Conservation (phyloP, 2,113 vertebrate genomes). For the Dasypus novemcinctus region DNA sequence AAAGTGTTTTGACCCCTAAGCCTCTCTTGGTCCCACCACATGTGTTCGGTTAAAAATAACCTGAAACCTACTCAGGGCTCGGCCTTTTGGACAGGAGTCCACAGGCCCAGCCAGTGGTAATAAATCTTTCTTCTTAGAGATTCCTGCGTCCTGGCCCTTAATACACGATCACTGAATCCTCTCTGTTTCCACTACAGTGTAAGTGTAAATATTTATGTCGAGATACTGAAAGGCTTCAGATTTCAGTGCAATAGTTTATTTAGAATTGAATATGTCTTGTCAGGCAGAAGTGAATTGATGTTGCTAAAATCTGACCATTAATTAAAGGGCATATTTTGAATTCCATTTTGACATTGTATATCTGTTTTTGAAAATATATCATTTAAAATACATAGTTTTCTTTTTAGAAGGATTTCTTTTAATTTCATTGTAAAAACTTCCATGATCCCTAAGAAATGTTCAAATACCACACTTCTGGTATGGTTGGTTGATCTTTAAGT, state of each 20-base stretch:
- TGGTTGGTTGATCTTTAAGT: slow-evolving; percentile 57
- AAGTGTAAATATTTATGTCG: neutral
- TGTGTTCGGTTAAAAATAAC: no score
- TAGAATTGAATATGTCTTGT: neutral
- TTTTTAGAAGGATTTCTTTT: slow-evolving; percentile 34
- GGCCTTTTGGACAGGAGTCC: no score
- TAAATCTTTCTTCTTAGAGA: rapidly evolving
- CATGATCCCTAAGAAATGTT: neutral
- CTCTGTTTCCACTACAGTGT: no score
- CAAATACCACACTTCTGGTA: slow-evolving; percentile 50
- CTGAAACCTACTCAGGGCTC: no score
- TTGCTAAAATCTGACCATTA: slow-evolving; percentile 46
- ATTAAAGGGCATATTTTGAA: slow-evolving; percentile 28
- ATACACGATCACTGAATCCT: no score
- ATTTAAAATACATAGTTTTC: slow-evolving; percentile 2
- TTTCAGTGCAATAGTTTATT: neutral
- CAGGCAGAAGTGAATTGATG: neutral
- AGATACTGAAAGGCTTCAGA: slow-evolving; percentile 15
- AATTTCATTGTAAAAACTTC: slow-evolving; percentile 45
- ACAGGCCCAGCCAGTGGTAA: no score
- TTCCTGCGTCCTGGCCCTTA: no score
- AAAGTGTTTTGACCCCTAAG: no score
- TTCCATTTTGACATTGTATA: slow-evolving; percentile 17
- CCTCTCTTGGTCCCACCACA: no score
- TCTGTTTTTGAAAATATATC: slow-evolving; percentile 9